Conservation (phyloP, 2,797 vertebrate species). For the Rhinatrema bivittatum region DNA sequence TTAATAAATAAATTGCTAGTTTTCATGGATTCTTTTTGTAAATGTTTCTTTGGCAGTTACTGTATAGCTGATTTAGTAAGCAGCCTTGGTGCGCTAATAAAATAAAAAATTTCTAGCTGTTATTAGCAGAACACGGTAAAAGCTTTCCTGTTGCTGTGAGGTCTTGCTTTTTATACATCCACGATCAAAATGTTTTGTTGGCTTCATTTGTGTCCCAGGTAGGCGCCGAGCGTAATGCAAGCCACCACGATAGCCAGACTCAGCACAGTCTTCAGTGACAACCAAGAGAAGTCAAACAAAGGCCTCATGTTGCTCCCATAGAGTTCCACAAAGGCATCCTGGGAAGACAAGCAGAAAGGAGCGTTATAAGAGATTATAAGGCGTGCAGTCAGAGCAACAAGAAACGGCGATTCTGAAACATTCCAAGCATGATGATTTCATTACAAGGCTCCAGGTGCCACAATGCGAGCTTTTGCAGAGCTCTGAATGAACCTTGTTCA, state of each 20-base stretch:
- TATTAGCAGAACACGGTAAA: slow-evolving; percentile 31
- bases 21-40: too few species aligned
- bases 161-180: slow-evolving; percentile 41
- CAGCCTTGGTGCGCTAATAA: slow-evolving; percentile 43
- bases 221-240: slow-evolving; percentile 91
- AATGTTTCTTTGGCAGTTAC: slow-evolving; percentile 76
- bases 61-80: slow-evolving; percentile 67
- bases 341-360: slow-evolving; percentile 11
- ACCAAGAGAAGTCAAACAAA: slow-evolving; percentile 84
- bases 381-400: too few species aligned
- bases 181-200: slow-evolving; percentile 16
- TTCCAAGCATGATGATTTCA: too few species aligned
- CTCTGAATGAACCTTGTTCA: too few species aligned
- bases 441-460: too few species aligned
- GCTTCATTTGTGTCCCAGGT: slow-evolving; percentile 90
- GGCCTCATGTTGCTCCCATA: slow-evolving; percentile 81
- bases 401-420: too few species aligned
- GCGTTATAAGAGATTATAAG: too few species aligned
- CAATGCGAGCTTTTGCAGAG: too few species aligned
- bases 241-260: slow-evolving; percentile 89
- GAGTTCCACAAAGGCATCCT: slow-evolving; percentile 95
- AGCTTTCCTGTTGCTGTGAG: slow-evolving; percentile 40
- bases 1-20: slow-evolving; percentile 80
- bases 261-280: slow-evolving; percentile 89
- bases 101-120: slow-evolving; percentile 14